phyloP scores from a whole-genome alignment of 2,113 vertebrate species.

The Perccottus glenii region DNA sequence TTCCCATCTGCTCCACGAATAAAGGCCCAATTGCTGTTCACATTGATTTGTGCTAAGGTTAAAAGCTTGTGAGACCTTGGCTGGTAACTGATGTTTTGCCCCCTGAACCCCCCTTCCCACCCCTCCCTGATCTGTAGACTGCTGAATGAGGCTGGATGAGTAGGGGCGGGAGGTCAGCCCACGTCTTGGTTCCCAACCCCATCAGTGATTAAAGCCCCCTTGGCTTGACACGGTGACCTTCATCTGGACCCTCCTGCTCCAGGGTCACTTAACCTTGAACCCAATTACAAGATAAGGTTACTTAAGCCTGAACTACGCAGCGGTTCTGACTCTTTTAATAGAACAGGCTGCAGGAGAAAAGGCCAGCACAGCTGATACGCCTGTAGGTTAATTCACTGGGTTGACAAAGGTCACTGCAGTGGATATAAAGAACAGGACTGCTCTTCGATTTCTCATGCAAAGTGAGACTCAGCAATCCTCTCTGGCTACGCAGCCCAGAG shows the following conservation, averaged over 20 bases:
- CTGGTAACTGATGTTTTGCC: conserved; percentile 64
- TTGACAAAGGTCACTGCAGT: conserved; percentile 76
- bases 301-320: conserved; percentile 76
- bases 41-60: conserved; percentile 78
- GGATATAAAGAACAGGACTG: conserved; percentile 75
- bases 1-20: conserved; percentile 78
- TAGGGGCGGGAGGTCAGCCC: conserved; percentile 45
- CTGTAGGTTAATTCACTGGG: conserved; percentile 77
- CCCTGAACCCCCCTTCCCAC: conserved; percentile 36
- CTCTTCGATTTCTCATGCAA: conserved; percentile 79
- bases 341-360: conserved; percentile 71
- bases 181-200: conserved; percentile 75
- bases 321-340: conserved; percentile 77
- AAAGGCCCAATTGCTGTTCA: conserved; percentile 69
- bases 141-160: conserved; percentile 23
- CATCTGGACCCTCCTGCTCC: conserved; percentile 70
- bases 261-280: conserved; percentile 86
- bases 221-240: conserved; percentile 77
- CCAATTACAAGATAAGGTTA: conserved; percentile 87
- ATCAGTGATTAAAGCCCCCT: conserved; percentile 80
- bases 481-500: conserved; percentile 56
- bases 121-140: conserved; percentile 2
- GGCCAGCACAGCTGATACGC: conserved; percentile 77
- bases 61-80: conserved; percentile 78
- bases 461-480: conserved; percentile 79